A percentile compares a stretch with the other conserved stretches of the same genome.
Conservation (phyloP, 2,888 invertebrate genomes). For the Acanthopleura granulata region DNA sequence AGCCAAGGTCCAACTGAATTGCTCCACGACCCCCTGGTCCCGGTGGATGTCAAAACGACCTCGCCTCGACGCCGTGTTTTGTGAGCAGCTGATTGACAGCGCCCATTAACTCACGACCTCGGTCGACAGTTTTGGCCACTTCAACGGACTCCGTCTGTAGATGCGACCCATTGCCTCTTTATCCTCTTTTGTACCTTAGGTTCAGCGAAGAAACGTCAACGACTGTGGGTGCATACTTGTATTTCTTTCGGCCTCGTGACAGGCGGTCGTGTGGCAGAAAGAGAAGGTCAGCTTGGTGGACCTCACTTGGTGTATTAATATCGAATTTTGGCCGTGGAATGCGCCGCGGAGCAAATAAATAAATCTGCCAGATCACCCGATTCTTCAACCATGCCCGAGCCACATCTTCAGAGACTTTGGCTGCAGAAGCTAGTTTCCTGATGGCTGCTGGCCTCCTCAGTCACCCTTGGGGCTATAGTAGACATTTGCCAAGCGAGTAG, state of each 20-base stretch:
- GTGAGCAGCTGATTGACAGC: conserved; percentile 28
- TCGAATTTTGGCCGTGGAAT: conserved; percentile 32
- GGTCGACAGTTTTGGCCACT: conserved; percentile 34
- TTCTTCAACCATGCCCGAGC: no score
- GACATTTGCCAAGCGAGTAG: no score
- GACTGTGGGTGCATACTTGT: conserved; percentile 35
- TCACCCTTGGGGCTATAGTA: no score
- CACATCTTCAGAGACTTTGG: no score
- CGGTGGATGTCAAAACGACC: conserved; percentile 30
- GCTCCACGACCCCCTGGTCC: conserved; percentile 31
- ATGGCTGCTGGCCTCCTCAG: no score
- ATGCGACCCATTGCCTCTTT: conserved; percentile 31
- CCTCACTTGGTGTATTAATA: neutral
- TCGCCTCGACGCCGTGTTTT: conserved; percentile 28
- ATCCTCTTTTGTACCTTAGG: conserved; percentile 32
- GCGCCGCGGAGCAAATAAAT: conserved; percentile 30
- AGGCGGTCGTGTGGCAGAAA: conserved; percentile 33
- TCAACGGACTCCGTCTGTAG: conserved; percentile 26
- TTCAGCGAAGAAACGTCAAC: conserved; percentile 35
- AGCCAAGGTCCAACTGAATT: conserved; percentile 21
- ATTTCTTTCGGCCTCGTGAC: conserved; percentile 21
- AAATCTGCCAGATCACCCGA: conserved; percentile 25
- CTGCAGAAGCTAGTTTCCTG: no score
- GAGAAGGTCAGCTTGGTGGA: conserved; percentile 30
- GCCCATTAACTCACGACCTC: conserved; percentile 34